Evolutionary conservation across 2,113 vertebrate genomes (phyloP).

Genomic region (Notothenia coriiceps): DNA sequence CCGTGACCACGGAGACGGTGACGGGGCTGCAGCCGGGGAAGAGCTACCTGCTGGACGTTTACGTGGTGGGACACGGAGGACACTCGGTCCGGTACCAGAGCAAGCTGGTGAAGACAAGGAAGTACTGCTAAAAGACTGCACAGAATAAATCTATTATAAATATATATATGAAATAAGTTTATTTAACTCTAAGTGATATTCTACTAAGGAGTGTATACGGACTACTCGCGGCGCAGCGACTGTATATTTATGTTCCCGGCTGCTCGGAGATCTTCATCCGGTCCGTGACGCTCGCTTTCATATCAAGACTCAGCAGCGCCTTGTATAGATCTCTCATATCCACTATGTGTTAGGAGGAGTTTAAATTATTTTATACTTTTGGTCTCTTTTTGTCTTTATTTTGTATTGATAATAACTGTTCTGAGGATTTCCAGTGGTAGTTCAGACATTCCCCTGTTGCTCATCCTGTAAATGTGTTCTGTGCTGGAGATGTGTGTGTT

Average conservation of each 20-base stretch:
- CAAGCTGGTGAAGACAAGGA: slow-evolving; percentile 98
- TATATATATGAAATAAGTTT: slow-evolving; percentile 85
- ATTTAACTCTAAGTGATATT: slow-evolving; percentile 86
- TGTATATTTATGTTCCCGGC: slow-evolving; percentile 88
- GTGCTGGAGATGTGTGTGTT: slow-evolving; percentile 87
- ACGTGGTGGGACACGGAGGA: slow-evolving; percentile 93
- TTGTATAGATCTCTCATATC: slow-evolving; percentile 75
- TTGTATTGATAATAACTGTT: slow-evolving; percentile 89
- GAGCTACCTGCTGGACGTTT: slow-evolving; percentile 97
- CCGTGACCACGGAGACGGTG: slow-evolving; percentile 97
- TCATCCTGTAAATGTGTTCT: slow-evolving; percentile 92
- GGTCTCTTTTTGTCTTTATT: slow-evolving; percentile 86
- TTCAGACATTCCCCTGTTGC: slow-evolving; percentile 87
- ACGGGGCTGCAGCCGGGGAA: slow-evolving; percentile 91
- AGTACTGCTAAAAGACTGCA: slow-evolving; percentile 91
- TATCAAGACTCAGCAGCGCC: slow-evolving; percentile 73
- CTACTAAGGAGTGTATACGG: slow-evolving; percentile 85
- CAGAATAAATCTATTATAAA: slow-evolving; percentile 87
- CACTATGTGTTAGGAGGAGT: slow-evolving; percentile 82
- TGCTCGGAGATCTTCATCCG: too few relatives aligned
- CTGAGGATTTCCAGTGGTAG: slow-evolving; percentile 86
- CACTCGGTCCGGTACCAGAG: slow-evolving; percentile 98
- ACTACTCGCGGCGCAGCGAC: slow-evolving; percentile 88
- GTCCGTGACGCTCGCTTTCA: slow-evolving; percentile 40
- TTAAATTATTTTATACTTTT: slow-evolving; percentile 99